Evolutionary conservation across 2,888 invertebrate genomes (phyloP), one percentile per base, ranked within the genome.

Genomic region (Amphipyra berbera): DNA sequence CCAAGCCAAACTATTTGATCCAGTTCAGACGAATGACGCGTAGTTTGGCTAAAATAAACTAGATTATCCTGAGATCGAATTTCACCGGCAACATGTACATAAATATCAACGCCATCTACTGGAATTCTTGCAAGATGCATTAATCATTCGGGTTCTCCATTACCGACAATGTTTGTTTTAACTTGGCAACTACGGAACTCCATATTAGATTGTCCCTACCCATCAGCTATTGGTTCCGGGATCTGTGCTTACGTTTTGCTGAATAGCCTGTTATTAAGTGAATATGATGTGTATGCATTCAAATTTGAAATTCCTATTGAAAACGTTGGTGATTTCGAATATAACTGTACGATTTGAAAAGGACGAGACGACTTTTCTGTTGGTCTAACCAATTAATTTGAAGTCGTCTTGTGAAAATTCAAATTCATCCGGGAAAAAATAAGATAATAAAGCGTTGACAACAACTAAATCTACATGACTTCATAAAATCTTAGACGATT

Each of bases 101-200:
- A 66, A 79, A 66, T 76, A 72, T 68, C 58, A 63, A 54, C 68
- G 57, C 62, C 65, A 74, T 69, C 71, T 72, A 72, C 60, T 71
- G 71, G 64, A 64, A 78, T 81, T 76, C 77, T 79, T 81, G 73
- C 52, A 78, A 81, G 69, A 81, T 82, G 81, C 82, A 87, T 78
- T 87, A 86, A 87, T 87, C 86, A 87, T 82, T 78, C 73, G 63
- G 74, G 76, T 68, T 77, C 81, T 84, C 83, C 80, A 82, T 85
- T 82, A 86, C 81, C 63, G 72, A 70, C 79, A 69, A 67, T 87
- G 86, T 88, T 89, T 88, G 88, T 79, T 85, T 84, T 82, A 83
- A 84, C 81, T 86, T 83, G 65, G 75, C 64, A 82, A 82, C 82
- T 82, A 75, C 75, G 79, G 71, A 83, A 80, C 78, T 81, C 61